Evolutionary conservation across 2,888 invertebrate genomes (phyloP).

Genomic region (Coremacera marginata): DNA sequence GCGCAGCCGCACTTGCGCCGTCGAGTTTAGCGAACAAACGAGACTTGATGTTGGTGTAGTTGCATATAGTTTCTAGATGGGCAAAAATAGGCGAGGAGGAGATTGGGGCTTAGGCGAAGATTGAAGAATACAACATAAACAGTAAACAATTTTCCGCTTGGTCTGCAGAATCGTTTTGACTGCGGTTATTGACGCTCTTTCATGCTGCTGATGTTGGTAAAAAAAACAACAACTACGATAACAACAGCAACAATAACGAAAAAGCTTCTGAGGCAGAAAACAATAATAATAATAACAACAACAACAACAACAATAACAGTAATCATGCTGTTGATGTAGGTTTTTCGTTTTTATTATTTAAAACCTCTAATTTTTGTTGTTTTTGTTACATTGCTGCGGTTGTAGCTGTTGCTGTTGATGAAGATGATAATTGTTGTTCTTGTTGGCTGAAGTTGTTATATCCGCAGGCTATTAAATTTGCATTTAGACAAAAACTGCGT

Average conservation of each 20-base stretch:
- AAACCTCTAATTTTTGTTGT: neutral
- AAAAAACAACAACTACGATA: conserved; percentile 10
- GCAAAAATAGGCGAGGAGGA: neutral
- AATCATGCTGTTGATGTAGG: conserved; percentile 12
- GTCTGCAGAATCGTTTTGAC: neutral
- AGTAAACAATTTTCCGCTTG: conserved; percentile 36
- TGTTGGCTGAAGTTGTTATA: neutral
- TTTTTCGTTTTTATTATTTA: conserved; percentile 4
- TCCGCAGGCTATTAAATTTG: neutral
- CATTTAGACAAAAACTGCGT: neutral
- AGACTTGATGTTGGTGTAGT: neutral
- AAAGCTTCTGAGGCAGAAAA: conserved; percentile 21
- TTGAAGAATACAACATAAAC: conserved; percentile 12
- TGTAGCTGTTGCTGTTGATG: conserved; percentile 11
- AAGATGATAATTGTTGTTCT: conserved; percentile 20
- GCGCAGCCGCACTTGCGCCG: conserved; percentile 17
- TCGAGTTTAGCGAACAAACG: neutral
- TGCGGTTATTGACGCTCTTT: neutral
- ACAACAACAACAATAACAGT: conserved; percentile 14
- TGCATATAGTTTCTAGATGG: neutral
- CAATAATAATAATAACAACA: conserved; percentile 7
- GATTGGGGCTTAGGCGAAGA: neutral
- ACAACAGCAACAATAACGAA: conserved; percentile 15
- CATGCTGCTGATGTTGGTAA: neutral
- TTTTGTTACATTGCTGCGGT: neutral